Evolutionary conservation across 2,797 vertebrate species (phyloP), one percentile per base, ranked within the genome.

Genomic region (Poeciliopsis infans): DNA sequence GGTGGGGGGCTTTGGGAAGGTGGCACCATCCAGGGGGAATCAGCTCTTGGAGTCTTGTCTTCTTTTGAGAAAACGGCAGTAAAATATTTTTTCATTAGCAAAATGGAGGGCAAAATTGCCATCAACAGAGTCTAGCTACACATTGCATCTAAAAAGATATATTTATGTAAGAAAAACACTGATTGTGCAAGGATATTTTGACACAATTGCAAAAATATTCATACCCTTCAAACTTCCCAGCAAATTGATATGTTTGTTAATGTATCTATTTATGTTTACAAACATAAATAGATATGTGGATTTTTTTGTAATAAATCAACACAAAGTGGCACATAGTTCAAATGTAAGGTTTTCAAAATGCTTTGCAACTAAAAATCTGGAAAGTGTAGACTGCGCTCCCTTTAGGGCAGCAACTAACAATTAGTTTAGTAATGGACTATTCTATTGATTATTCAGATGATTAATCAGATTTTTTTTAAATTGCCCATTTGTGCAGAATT

Each of bases 11-110:
- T 90, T 64, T 77, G 88, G 61, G 93, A 91, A 39, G 88, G n/a
- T 46, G 94, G 91, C 16, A 74, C 90, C 90, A 94, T 93, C 95
- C 96, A 96, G 5, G 94, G 76, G 74, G 91, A 83, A 69, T 92
- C 93, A 45, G 72, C 80, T 79, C 87, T 84, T 0, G 80, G 80
- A 16, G 51, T 39, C 31, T 64, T 82, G 59, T 92, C 94, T 88
- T 91, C 89, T 91, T 85, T 75, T 51, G 75, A 79, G 33, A 61
- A 83, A 15, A 87, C 0, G 85, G 25, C 43, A 36, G 45, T 25
- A 7, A 82, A 68, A 53, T 7, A 84, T 18, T 33, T 47, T 45
- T 11, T 49, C 2, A 4, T 45, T 25, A 70, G 68, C n/a, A 68
- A 23, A 68, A 68, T 12, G 36, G 18, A 39, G 33, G 6, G 33